phyloP scores from a whole-genome alignment of 2,797 vertebrate genomes.

The Betta splendens region DNA sequence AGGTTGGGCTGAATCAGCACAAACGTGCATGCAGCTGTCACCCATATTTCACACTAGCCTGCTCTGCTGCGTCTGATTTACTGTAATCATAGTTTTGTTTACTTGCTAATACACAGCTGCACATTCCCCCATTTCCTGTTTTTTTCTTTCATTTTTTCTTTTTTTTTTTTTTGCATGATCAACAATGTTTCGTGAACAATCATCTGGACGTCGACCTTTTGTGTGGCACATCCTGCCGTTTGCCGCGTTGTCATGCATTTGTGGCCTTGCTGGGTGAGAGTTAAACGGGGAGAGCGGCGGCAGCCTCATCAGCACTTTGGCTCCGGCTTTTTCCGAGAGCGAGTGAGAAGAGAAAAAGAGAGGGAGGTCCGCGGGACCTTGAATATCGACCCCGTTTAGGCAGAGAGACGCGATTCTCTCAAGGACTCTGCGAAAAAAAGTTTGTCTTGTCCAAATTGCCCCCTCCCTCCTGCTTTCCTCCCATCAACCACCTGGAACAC shows the following conservation, averaged over 20 bases:
- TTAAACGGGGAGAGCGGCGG: slow-evolving; percentile 54
- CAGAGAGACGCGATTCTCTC: slow-evolving; percentile 56
- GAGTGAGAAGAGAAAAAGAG: slow-evolving; percentile 11
- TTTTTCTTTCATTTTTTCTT: no score
- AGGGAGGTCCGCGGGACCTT: slow-evolving; percentile 59
- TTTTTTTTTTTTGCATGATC: slow-evolving; percentile 6
- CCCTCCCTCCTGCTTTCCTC: not conserved
- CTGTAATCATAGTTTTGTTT: slow-evolving; percentile 1
- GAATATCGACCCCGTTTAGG: slow-evolving; percentile 44
- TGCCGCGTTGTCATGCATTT: slow-evolving; percentile 23
- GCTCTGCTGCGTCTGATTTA: slow-evolving; percentile 15
- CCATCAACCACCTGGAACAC: slow-evolving; percentile 43
- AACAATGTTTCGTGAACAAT: not conserved
- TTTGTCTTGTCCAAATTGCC: slow-evolving; percentile 48
- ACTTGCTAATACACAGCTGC: slow-evolving; percentile 8
- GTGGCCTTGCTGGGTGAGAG: slow-evolving; percentile 17
- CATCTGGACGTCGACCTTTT: slow-evolving; percentile 12
- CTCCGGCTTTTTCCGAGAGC: slow-evolving; percentile 30
- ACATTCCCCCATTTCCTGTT: slow-evolving; percentile 5
- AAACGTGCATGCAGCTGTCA: slow-evolving; percentile 7
- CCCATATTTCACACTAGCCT: slow-evolving; percentile 3
- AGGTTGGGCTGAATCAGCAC: slow-evolving; percentile 36
- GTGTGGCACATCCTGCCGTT: not conserved
- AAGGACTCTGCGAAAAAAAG: slow-evolving; percentile 63
- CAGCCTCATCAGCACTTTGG: slow-evolving; percentile 62